Conservation (phyloP, 2,888 invertebrate species). For the Drosophila eohydei region DNA sequence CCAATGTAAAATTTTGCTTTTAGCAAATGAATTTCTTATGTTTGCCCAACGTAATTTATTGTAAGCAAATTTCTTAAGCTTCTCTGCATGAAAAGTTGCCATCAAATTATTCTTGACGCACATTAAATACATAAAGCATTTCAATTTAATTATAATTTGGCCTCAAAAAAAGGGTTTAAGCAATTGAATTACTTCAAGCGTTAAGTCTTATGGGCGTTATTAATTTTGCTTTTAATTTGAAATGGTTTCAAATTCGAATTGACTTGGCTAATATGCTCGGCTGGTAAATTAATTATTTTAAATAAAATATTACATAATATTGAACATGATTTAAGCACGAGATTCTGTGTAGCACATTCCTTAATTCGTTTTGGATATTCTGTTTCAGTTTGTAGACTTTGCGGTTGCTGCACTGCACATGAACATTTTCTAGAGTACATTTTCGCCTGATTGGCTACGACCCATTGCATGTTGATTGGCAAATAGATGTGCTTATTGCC, state of each 20-base stretch:
- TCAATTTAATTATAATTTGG: constrained; percentile 49
- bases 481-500: constrained; percentile 53
- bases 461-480: constrained; percentile 59
- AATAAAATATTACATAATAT: not conserved
- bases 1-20: constrained; percentile 31
- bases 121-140: constrained; percentile 49
- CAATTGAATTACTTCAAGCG: constrained; percentile 48
- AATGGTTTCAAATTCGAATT: constrained; percentile 8
- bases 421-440: constrained; percentile 29
- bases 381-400: constrained; percentile 19
- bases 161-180: constrained; percentile 26
- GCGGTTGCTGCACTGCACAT: constrained; percentile 12
- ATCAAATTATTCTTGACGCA: constrained; percentile 38
- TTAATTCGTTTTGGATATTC: constrained; percentile 8
- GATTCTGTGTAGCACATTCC: not conserved
- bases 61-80: constrained; percentile 31
- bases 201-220: constrained; percentile 29
- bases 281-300: not conserved
- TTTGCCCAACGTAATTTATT: constrained; percentile 39
- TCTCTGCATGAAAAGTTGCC: constrained; percentile 14
- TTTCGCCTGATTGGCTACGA: constrained; percentile 49
- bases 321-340: not conserved
- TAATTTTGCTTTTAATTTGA: constrained; percentile 21
- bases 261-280: constrained; percentile 5
- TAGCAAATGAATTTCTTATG: constrained; percentile 27